These are phyloP conservation scores for Cantharis nigra DNA, from an alignment of 2,888 invertebrate species.

Conservation along the genomic window DNA sequence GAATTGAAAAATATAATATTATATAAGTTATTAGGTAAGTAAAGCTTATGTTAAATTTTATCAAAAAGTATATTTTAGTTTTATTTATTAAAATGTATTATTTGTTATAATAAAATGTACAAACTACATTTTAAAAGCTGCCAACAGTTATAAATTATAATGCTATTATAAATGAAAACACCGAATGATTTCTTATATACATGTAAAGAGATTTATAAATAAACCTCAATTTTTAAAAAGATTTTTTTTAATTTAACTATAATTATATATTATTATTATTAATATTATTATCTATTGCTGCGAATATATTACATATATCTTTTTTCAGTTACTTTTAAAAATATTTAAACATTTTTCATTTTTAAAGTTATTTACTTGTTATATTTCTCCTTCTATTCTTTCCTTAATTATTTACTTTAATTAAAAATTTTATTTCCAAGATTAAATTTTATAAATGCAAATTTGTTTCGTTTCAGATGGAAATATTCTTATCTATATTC, in stretches of 20 bases:
- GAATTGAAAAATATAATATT: not conserved
- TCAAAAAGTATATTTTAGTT: not conserved
- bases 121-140: conserved; percentile 20
- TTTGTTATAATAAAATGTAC: conserved; percentile 12
- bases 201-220: conserved; percentile 20
- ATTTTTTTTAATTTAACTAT: not conserved
- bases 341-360: too few species aligned
- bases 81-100: not conserved
- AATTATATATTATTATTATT: too few species aligned
- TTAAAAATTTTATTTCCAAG: too few species aligned
- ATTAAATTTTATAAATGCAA: too few species aligned
- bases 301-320: too few species aligned
- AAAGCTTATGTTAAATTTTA: not conserved
- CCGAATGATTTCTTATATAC: conserved; percentile 19
- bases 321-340: too few species aligned
- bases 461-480: too few species aligned
- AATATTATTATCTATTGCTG: too few species aligned
- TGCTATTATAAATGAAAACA: conserved; percentile 14
- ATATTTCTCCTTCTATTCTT: too few species aligned
- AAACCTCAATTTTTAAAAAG: conserved; percentile 19
- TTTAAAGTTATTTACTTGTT: too few species aligned
- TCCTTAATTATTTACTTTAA: too few species aligned
- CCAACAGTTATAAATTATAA: conserved; percentile 16
- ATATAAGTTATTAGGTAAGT: not conserved
- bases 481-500: too few species aligned